Evolutionary conservation across 2,797 vertebrate genomes (phyloP), one percentile per base, ranked within the genome.

Genomic region (Anomalospiza imberbis): DNA sequence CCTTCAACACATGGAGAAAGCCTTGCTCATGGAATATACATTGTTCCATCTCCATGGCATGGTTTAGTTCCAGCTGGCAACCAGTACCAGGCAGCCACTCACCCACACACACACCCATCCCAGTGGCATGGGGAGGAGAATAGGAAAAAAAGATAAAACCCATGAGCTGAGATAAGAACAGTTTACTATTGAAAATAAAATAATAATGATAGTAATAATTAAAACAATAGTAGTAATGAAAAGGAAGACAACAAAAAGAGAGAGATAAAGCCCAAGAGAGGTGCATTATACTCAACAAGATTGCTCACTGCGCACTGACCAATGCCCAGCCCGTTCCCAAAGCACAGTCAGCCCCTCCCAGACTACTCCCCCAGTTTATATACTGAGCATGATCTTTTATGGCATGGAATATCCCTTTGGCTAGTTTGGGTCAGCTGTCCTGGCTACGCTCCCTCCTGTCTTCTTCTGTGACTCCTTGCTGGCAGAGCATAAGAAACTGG

Each of bases 281-380:
- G 25, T 13, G 38, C 20, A 5, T 54, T 36, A 44, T 24, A 10
- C 28, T 21, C 47, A 26, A 24, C 31, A 72, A 40, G n/a, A 31
- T 10, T 61, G 28, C 10, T 61, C 48, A 50, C 16, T 47, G 36
- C 2, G 3, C 19, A 17, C 40, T 77, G 40, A 77, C 32, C 7
- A 6, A 15, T n/a, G 24, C 17, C 24, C 65, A 72, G 10, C 36
- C 36, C 1, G 1, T 20, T 32, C 34, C 28, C 1, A 0, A 71
- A 53, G 7, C 12, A 54, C 22, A 24, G 4, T 44, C 1, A 0
- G 12, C 32, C 32, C 29, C 48, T 55, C 29, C 17, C 18, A 65
- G 28, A 42, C 22, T 38, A 14, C 22, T 66, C 10, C 47, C 28
- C 10, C 28, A n/a, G 17, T 4, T 60, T 12, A 17, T 19, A 22